These are phyloP conservation scores for Pipistrellus pygmaeus DNA, from an alignment of 2,797 vertebrate genomes.

Conservation along the genomic window DNA sequence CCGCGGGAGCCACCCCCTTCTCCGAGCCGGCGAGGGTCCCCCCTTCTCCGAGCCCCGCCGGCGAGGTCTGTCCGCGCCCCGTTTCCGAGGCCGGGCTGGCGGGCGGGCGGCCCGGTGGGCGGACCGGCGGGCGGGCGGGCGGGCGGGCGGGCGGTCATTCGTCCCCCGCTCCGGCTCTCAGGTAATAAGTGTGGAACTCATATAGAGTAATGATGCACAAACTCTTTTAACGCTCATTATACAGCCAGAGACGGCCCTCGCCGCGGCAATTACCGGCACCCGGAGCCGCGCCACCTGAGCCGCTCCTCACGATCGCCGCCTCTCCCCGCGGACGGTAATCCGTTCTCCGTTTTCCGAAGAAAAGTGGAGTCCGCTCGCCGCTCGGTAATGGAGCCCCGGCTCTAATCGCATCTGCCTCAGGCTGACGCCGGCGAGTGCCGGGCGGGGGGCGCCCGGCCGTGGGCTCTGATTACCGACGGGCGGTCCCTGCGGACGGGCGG, in stretches of 20 bases:
- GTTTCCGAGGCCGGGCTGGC: conserved; percentile 92
- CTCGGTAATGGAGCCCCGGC: conserved; percentile 90
- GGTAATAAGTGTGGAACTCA: conserved; percentile 93
- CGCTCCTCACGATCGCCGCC: conserved; percentile 93
- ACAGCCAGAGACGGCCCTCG: conserved; percentile 90
- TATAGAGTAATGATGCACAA: conserved; percentile 94
- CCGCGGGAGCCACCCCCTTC: conserved; percentile 80
- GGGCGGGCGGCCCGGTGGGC: conserved; percentile 74
- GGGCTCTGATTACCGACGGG: conserved; percentile 77
- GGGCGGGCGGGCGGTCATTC: conserved; percentile 89
- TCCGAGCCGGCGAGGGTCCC: conserved; percentile 85
- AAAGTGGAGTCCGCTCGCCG: conserved; percentile 91
- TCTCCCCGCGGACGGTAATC: conserved; percentile 90
- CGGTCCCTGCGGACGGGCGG: conserved; percentile 63
- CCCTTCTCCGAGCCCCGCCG: conserved; percentile 85
- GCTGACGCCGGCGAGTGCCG: conserved; percentile 86
- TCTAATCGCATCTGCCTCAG: conserved; percentile 91
- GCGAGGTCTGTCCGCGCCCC: conserved; percentile 85
- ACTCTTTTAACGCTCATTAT: conserved; percentile 94
- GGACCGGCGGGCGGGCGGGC: conserved; percentile 83
- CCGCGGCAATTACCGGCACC: conserved; percentile 90
- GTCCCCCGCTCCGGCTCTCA: conserved; percentile 92
- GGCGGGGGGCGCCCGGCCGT: conserved; percentile 83
- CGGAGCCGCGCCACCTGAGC: conserved; percentile 93
- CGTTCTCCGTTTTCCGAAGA: conserved; percentile 92